phyloP scores from a whole-genome alignment of 2,113 vertebrate genomes.

The Phalacrocorax aristotelis region DNA sequence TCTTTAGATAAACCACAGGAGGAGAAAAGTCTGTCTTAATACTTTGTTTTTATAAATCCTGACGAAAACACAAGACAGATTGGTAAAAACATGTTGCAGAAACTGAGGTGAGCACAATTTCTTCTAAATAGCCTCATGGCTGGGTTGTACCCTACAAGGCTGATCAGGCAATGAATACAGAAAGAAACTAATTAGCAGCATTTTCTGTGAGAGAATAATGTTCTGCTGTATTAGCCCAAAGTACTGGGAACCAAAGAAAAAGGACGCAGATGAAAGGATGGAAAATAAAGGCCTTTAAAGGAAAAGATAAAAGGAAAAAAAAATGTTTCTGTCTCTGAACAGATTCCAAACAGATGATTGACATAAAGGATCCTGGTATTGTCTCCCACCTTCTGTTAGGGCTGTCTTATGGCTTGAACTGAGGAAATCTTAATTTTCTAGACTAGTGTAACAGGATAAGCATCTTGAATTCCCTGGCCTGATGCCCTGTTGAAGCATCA shows the following conservation, averaged over 20 bases:
- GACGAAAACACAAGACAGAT: conserved; percentile 1
- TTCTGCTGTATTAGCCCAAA: conserved; percentile 4
- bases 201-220: conserved; percentile 11
- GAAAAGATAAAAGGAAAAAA: conserved; percentile 4
- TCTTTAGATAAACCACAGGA: not conserved
- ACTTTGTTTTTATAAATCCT: not conserved
- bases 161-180: not conserved
- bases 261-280: conserved; percentile 14
- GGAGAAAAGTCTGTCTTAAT: not conserved
- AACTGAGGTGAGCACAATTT: not conserved
- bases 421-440: conserved; percentile 48
- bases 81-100: conserved; percentile 9
- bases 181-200: conserved; percentile 37
- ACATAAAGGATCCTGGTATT: conserved; percentile 4
- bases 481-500: conserved; percentile 37
- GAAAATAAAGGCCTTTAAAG: conserved; percentile 15
- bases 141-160: not conserved
- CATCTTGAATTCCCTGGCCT: conserved; percentile 44
- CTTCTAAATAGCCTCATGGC: not conserved
- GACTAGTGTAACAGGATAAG: conserved; percentile 1
- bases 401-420: conserved; percentile 18
- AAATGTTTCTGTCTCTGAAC: not conserved
- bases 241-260: not conserved
- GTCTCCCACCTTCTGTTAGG: conserved; percentile 37
- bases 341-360: conserved; percentile 47